Evolutionary conservation across 2,888 invertebrate genomes (phyloP), one percentile per base, ranked within the genome.

Genomic region (Cheiracanthium punctorium): DNA sequence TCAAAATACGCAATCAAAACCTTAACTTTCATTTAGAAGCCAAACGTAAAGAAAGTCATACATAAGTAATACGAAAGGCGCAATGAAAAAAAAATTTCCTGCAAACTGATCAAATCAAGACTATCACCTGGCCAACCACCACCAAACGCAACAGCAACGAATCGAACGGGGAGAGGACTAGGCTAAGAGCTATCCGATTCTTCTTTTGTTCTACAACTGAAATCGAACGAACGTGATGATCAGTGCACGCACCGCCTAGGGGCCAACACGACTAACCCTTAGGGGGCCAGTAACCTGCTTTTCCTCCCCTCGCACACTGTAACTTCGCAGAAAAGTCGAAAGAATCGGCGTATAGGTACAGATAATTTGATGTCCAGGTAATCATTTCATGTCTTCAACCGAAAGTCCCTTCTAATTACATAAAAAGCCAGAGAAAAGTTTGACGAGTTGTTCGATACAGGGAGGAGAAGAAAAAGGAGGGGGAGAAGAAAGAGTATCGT

Each of bases 181-280:
- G 4, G 58, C 24, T 58, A 58, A 24, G 58, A 58, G 24, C 58
- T 58, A 58, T 58, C 24, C 24, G 58, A 58, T 58, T 43, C 37
- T 48, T 73, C 73, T 52, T 85, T 85, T 85, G 84, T 85, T 85
- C 77, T 73, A 37, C 64, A 29, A 37, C 67, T 81, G 74, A 74
- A 85, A 79, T 74, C 58, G 84, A 64, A 85, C 37, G 77, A 85
- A 85, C 84, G 84, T 85, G 84, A 85, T 80, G 79, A 79, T 85
- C 58, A 32, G 29, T 41, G 67, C 79, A 85, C 84, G 84, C 73
- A 74, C 73, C 30, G 84, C 84, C 79, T 33, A 30, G 28, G 43
- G 84, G 84, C 58, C 58, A 79, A 69, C 84, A 85, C 77, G 84
- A 85, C 79, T 74, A 30, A 74, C 33, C 65, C 70, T n/a, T 37